Percentiles rank a stretch among this genome's conserved stretches.
Evolutionary conservation across 2,888 invertebrate species (phyloP).

Genomic region (Spilosoma lubricipeda): DNA sequence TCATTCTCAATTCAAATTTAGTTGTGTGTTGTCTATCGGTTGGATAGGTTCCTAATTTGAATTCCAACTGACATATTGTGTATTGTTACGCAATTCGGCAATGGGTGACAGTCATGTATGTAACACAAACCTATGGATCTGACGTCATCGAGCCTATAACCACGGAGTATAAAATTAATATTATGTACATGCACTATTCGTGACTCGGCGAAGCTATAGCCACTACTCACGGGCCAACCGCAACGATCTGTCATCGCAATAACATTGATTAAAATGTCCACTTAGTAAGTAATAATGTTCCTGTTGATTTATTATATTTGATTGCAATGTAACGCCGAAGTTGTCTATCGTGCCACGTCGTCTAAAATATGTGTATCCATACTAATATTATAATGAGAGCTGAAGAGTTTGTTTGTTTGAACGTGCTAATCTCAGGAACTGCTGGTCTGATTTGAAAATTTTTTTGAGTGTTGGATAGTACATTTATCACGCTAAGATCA

Average conservation of each 20-base stretch:
- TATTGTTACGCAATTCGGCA: conserved; percentile 16
- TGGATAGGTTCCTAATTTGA: conserved; percentile 12
- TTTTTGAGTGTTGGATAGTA: too few relatives aligned
- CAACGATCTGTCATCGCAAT: conserved; percentile 72
- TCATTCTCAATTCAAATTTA: background rate
- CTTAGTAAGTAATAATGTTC: conserved; percentile 74
- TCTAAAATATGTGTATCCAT: conserved; percentile 50
- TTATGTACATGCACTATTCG: conserved; percentile 40
- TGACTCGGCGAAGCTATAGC: conserved; percentile 43
- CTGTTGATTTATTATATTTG: conserved; percentile 74
- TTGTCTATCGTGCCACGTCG: conserved; percentile 50
- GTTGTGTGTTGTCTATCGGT: background rate
- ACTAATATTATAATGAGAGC: too few relatives aligned
- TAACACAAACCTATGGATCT: conserved; percentile 21
- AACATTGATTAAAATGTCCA: conserved; percentile 77
- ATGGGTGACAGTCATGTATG: conserved; percentile 7
- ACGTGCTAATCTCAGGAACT: too few relatives aligned
- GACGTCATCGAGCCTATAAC: conserved; percentile 43
- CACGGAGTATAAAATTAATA: conserved; percentile 31
- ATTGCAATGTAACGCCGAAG: conserved; percentile 59
- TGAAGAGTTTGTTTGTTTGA: too few relatives aligned
- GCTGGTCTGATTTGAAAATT: too few relatives aligned
- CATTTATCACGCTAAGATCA: too few relatives aligned
- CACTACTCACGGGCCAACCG: conserved; percentile 61
- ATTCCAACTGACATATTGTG: conserved; percentile 4